These are phyloP conservation scores for Aethes cnicana DNA, from an alignment of 2,888 invertebrate genomes.

Conservation along the genomic window DNA sequence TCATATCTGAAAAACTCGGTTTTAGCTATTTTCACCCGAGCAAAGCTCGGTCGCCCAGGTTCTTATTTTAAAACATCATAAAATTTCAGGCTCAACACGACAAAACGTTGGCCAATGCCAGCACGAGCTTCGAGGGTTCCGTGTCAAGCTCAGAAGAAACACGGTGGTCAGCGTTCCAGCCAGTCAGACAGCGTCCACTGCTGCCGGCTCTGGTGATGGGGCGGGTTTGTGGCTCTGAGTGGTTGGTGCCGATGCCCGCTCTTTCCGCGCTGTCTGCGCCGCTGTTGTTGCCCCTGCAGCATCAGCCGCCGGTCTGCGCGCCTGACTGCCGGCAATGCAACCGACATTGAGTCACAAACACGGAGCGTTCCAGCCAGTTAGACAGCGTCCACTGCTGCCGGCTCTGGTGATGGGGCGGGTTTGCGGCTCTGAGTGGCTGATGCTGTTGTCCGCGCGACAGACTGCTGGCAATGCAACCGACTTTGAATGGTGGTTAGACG, in stretches of 20 bases:
- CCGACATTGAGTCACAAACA: constrained; percentile 47
- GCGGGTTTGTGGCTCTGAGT: constrained; percentile 77
- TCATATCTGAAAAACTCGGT: no score
- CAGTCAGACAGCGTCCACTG: constrained; percentile 73
- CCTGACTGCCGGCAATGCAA: constrained; percentile 77
- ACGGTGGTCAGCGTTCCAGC: constrained; percentile 76
- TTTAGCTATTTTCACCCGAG: no score
- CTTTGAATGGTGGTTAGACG: no score
- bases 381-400: constrained; percentile 70
- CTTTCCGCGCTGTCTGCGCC: constrained; percentile 67
- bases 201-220: constrained; percentile 76
- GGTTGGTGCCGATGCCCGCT: constrained; percentile 74
- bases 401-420: constrained; percentile 77
- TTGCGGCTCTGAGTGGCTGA: constrained; percentile 77
- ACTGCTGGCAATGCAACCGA: constrained; percentile 73
- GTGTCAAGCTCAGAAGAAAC: constrained; percentile 67
- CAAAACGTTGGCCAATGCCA: constrained; percentile 47
- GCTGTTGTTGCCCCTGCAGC: constrained; percentile 68
- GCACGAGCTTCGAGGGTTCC: constrained; percentile 56
- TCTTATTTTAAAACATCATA: background rate
- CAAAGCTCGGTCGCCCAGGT: no score
- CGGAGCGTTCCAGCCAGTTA: constrained; percentile 70
- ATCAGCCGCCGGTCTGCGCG: constrained; percentile 57
- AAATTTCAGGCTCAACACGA: constrained; percentile 59
- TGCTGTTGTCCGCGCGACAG: constrained; percentile 72